Base-by-base conservation (phyloP, 2,113 vertebrate genomes). In the human (Homo sapiens) region DNA sequence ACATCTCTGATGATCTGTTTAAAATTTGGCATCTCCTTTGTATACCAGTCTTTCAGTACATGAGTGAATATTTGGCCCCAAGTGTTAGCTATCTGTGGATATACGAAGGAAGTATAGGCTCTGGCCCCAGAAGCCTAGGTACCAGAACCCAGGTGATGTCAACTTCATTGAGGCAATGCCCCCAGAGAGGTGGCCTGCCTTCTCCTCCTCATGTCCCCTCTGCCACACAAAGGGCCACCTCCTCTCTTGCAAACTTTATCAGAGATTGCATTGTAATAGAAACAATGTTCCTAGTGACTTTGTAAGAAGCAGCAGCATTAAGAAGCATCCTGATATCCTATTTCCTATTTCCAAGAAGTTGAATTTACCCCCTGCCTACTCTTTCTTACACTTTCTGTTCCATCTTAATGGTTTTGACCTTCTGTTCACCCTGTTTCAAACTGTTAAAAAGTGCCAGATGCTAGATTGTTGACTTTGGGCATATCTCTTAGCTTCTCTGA, bases 371-470 rank as follows among this genome's bases (percentile, higher is more conserved):
- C 40, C 76, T 68, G 59, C 85, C 40, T 93, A n/a, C 20, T 16
- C 72, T 35, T 94, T 82, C 17, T 75, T 57, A 89, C 4, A 89
- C 38, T 92, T 81, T 82, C 14, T 68, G 25, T 81, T 91, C n/a
- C 18, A 52, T 96, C 86, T n/a, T 76, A 30, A 76, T 68, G 75
- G 40, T 50, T 66, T 91, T 93, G 43, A 57, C 79, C 87, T 96
- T 94, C 92, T 97, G 70, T 95, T 97, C 76, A 88, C 38, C 55
- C 80, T 78, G 38, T 57, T 93, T 78, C 81, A 73, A 94, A 82
- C 66, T 43, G 50, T 76, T 85, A 18, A 84, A 93, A 93, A 79
- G 61, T 66, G 43, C n/a, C 84, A 98, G 80, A 95, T 96, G 93
- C 92, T 96, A 83, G 13, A 82, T 79, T 92, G 85, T 78, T 57